These are phyloP conservation scores for Acipenser oxyrinchus DNA, from an alignment of 2,797 vertebrate species.

Conservation along the genomic window DNA sequence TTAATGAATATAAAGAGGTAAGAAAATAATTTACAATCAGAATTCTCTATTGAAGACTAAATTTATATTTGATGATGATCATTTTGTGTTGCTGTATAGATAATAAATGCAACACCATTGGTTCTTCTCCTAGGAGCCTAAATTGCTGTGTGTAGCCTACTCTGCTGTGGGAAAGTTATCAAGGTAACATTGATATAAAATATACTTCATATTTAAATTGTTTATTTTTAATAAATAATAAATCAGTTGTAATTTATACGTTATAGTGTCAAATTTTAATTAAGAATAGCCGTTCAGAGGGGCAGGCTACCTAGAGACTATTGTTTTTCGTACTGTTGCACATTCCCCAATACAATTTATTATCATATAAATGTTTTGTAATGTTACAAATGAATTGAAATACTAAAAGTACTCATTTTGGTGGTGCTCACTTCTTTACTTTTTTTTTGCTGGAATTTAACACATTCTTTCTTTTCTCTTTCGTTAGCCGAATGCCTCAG, in stretches of 20 bases:
- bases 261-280: too few species aligned
- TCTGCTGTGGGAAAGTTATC: conserved; percentile 95
- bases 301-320: too few species aligned
- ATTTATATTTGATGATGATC: not conserved
- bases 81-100: not conserved
- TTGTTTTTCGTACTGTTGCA: too few species aligned
- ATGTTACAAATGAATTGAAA: not conserved
- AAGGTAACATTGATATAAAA: conserved; percentile 55
- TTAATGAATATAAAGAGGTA: conserved; percentile 98
- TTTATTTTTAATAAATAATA: not conserved
- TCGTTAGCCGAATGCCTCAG: conserved; percentile 87
- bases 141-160: conserved; percentile 88
- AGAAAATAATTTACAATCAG: conserved; percentile 19
- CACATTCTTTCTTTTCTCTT: not conserved
- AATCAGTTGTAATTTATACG: too few species aligned
- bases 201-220: not conserved
- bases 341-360: too few species aligned
- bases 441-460: not conserved
- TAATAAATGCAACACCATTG: not conserved
- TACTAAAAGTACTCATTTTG: too few species aligned
- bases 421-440: too few species aligned
- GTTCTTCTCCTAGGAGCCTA: conserved; percentile 74
- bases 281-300: too few species aligned
- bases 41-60: not conserved
- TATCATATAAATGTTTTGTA: too few species aligned